A percentile compares a stretch with the other conserved stretches of the same genome.
These are phyloP conservation scores for Protobothrops mucrosquamatus DNA, from an alignment of 2,113 vertebrate genomes.

Conservation along the genomic window DNA sequence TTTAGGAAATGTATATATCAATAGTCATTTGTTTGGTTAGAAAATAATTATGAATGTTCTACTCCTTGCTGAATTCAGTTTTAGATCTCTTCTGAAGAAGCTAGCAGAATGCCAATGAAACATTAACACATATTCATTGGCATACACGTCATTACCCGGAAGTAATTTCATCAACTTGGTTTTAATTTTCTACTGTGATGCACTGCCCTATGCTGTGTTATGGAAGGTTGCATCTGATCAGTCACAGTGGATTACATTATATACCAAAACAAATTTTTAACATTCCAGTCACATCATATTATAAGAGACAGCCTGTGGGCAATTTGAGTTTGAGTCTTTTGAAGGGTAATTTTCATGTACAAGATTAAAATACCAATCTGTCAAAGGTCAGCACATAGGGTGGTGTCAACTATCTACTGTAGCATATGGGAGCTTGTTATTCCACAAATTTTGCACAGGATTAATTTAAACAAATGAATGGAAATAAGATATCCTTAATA, in stretches of 20 bases:
- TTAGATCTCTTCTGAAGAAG: background rate
- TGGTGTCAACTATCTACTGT: constrained; percentile 42
- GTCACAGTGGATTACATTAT: constrained; percentile 47
- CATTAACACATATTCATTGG: background rate
- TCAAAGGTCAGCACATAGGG: constrained; percentile 59
- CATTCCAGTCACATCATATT: constrained; percentile 63
- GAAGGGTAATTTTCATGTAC: constrained; percentile 59
- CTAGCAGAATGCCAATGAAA: background rate
- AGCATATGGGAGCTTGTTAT: constrained; percentile 36
- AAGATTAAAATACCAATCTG: constrained; percentile 62
- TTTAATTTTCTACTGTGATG: constrained; percentile 39
- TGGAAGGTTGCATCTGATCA: constrained; percentile 56
- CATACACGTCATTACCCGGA: background rate
- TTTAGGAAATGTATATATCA: background rate
- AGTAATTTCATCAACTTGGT: background rate
- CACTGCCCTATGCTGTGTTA: constrained; percentile 42
- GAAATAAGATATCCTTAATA: constrained; percentile 10
- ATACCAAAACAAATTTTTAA: constrained; percentile 55
- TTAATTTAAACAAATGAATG: constrained; percentile 18
- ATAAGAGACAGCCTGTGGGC: constrained; percentile 53
- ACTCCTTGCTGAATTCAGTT: background rate
- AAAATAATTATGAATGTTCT: background rate
- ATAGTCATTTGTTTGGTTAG: background rate
- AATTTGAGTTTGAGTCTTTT: constrained; percentile 61
- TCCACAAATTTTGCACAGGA: constrained; percentile 7